A percentile compares a stretch with the other conserved stretches of the same genome.
Conservation (phyloP, 1,140 invertebrate species). For the Cyclina sinensis region DNA sequence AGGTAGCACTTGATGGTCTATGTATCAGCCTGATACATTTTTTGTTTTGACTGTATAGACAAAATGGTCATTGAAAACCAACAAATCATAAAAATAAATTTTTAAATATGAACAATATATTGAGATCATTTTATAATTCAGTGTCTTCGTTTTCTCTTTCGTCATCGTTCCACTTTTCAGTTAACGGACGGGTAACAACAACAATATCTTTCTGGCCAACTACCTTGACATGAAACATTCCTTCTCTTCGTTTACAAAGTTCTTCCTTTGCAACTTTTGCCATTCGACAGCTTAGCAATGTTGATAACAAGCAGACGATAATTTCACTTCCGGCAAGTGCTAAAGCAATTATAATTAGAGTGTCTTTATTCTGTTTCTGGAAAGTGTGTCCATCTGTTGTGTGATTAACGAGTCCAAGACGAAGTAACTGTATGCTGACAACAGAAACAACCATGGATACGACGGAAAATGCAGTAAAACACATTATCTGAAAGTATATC, state of each 20-base stretch:
- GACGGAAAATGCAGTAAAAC: constrained; percentile 86
- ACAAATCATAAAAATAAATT: not conserved
- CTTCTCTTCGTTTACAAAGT: constrained; percentile 85
- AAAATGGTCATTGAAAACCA: not conserved
- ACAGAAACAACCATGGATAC: constrained; percentile 86
- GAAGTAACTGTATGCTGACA: constrained; percentile 87
- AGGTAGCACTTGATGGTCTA: too few species aligned
- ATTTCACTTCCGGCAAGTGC: constrained; percentile 83
- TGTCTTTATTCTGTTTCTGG: constrained; percentile 86
- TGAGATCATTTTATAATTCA: constrained; percentile 34
- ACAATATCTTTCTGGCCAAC: constrained; percentile 84
- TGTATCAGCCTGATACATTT: too few species aligned
- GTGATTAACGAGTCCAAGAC: constrained; percentile 87
- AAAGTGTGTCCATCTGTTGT: constrained; percentile 87
- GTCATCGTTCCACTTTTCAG: constrained; percentile 68
- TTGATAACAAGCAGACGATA: constrained; percentile 85
- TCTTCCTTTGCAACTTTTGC: constrained; percentile 86
- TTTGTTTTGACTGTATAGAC: not conserved
- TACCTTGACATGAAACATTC: constrained; percentile 87
- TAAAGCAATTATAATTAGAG: constrained; percentile 85
- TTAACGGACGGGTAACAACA: constrained; percentile 75
- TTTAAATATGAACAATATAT: too few species aligned
- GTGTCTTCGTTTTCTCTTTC: constrained; percentile 35
- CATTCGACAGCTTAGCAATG: constrained; percentile 84
- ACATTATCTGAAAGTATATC: constrained; percentile 85